Percentiles rank a stretch among this genome's conserved stretches.
These are phyloP conservation scores for Catostylus mosaicus DNA, from an alignment of 30 jellyfish, hydroid and myxozoan genomes.

Conservation along the genomic window DNA sequence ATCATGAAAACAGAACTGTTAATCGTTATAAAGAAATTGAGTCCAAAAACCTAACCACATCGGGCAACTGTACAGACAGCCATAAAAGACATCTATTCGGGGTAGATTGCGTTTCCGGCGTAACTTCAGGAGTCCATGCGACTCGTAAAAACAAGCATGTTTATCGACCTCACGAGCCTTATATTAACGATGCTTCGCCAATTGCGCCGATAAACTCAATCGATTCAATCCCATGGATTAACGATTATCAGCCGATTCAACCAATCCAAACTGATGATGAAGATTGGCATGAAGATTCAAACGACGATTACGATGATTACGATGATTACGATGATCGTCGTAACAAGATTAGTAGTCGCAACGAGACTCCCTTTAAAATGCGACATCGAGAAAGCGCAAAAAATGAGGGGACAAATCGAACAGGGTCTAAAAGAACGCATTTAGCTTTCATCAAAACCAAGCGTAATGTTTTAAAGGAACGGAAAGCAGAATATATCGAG, in stretches of 20 bases:
- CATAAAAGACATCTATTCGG: slow-evolving; percentile 14
- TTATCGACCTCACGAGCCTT: slow-evolving; percentile 60
- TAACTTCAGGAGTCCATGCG: not conserved
- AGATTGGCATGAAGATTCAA: slow-evolving; percentile 1
- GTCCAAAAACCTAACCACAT: not conserved
- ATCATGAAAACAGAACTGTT: too few relatives aligned
- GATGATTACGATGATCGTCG: slow-evolving; percentile 19
- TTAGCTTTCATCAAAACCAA: too few relatives aligned
- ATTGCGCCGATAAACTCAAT: slow-evolving; percentile 43
- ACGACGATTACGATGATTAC: not conserved
- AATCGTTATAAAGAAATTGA: not conserved
- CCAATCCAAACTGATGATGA: slow-evolving; percentile 45
- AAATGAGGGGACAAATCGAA: not conserved
- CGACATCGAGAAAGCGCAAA: too few relatives aligned
- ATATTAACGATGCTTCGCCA: slow-evolving; percentile 54
- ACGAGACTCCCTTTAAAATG: too few relatives aligned
- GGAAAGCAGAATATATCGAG: too few relatives aligned
- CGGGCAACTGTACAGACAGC: slow-evolving; percentile 12
- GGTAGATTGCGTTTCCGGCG: slow-evolving; percentile 12
- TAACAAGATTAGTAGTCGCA: slow-evolving; percentile 5
- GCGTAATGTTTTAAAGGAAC: too few relatives aligned
- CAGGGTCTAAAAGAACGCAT: too few relatives aligned
- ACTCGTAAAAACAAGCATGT: slow-evolving; percentile 12
- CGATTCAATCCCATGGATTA: slow-evolving; percentile 57
- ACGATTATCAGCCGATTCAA: slow-evolving; percentile 58